phyloP scores from a whole-genome alignment of 2,888 invertebrate genomes.

The Pegoplata infirma region DNA sequence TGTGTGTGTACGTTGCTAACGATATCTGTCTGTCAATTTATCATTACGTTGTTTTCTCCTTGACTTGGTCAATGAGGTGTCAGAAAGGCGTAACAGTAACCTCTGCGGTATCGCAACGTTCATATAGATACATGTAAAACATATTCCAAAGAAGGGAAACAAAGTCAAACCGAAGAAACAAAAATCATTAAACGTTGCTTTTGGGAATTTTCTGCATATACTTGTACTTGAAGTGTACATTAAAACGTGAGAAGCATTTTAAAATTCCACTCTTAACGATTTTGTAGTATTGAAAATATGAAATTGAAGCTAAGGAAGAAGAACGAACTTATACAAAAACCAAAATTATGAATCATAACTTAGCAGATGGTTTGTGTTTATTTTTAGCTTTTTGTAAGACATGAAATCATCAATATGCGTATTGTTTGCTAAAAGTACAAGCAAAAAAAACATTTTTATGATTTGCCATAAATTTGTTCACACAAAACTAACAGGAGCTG shows the following conservation, averaged over 20 bases:
- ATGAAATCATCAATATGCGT: conserved; percentile 40
- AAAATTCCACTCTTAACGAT: too few relatives aligned
- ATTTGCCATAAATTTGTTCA: conserved; percentile 36
- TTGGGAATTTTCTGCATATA: conserved; percentile 54
- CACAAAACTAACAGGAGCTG: conserved; percentile 28
- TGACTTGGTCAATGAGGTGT: conserved; percentile 55
- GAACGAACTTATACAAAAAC: not conserved
- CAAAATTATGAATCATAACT: conserved; percentile 29
- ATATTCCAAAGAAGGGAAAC: conserved; percentile 38
- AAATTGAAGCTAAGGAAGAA: too few relatives aligned
- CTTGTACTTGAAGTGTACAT: not conserved
- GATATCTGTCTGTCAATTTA: conserved; percentile 47
- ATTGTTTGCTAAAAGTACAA: not conserved
- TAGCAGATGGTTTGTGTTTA: conserved; percentile 13
- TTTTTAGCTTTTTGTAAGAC: not conserved
- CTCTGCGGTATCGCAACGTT: conserved; percentile 40
- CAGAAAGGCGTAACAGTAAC: conserved; percentile 56
- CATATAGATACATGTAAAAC: too few relatives aligned
- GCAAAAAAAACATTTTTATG: conserved; percentile 37
- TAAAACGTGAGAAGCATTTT: conserved; percentile 49
- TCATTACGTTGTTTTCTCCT: conserved; percentile 19
- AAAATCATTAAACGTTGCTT: conserved; percentile 46
- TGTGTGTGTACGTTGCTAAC: not conserved
- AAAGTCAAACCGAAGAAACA: conserved; percentile 11
- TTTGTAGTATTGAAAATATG: not conserved